Conservation (phyloP, 1,140 invertebrate species). For the Drosophila sproati region DNA sequence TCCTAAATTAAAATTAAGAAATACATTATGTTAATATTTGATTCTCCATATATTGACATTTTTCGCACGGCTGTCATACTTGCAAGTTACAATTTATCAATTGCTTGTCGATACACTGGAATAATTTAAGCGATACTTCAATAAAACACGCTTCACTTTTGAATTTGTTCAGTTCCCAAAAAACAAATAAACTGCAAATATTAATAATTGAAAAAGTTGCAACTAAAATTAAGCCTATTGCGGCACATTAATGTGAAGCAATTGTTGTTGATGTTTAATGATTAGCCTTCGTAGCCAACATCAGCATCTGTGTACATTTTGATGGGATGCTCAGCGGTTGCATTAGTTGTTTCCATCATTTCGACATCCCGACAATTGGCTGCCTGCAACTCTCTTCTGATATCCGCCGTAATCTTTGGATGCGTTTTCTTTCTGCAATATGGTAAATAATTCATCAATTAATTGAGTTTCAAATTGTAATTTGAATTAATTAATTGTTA, state of each 20-base stretch:
- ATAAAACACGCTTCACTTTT: neutral
- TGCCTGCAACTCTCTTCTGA: conserved; percentile 92
- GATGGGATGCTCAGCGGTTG: conserved; percentile 45
- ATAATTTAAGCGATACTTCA: neutral
- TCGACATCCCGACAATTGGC: conserved; percentile 93
- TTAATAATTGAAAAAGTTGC: conserved; percentile 25
- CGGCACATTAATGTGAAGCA: neutral
- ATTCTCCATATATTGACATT: no score
- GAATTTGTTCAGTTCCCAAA: neutral
- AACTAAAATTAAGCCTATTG: conserved; percentile 9
- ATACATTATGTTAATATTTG: no score
- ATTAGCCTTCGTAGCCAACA: conserved; percentile 62
- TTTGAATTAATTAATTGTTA: conserved; percentile 20
- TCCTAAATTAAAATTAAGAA: no score
- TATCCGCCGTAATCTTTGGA: conserved; percentile 92
- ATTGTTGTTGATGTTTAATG: neutral
- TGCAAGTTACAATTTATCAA: neutral
- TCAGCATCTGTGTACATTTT: conserved; percentile 81
- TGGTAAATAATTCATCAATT: neutral
- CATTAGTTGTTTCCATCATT: conserved; percentile 84
- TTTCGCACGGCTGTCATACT: no score
- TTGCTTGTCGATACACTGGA: neutral
- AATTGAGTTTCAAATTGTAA: conserved; percentile 18
- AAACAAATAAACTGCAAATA: neutral
- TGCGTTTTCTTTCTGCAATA: conserved; percentile 89